Evolutionary conservation across 2,113 vertebrate species (phyloP).

Genomic region (Percina caprodes): DNA sequence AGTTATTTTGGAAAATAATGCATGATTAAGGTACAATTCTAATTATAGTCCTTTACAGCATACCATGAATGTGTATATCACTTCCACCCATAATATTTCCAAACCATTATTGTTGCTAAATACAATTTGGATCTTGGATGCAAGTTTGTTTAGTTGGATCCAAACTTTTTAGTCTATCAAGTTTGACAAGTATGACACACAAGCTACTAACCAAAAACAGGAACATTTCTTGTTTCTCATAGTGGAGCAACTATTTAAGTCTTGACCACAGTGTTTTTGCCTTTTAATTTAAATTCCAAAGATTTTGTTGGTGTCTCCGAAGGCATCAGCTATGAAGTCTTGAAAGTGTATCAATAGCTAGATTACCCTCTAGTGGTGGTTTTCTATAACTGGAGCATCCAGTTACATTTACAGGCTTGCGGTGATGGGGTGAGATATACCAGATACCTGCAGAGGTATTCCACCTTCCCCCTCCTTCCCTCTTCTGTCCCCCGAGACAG

Average conservation of each 20-base stretch:
- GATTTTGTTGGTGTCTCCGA: slow-evolving; percentile 6
- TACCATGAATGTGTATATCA: background rate
- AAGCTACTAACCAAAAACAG: background rate
- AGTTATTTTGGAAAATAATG: background rate
- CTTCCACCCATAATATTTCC: background rate
- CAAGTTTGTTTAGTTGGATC: background rate
- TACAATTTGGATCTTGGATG: background rate
- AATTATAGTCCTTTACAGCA: background rate
- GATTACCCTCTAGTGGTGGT: slow-evolving; percentile 61
- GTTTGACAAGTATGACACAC: background rate
- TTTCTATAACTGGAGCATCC: slow-evolving; percentile 15
- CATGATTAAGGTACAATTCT: background rate
- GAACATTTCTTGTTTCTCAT: background rate
- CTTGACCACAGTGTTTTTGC: background rate
- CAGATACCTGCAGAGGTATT: slow-evolving; percentile 40
- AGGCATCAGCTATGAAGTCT: background rate
- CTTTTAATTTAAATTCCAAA: slow-evolving; percentile 18
- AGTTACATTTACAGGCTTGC: slow-evolving; percentile 20
- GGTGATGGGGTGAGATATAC: slow-evolving; percentile 50
- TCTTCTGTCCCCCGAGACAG: slow-evolving; percentile 26
- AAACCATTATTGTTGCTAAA: background rate
- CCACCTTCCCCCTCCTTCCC: background rate
- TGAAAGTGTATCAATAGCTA: background rate
- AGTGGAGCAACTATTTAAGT: slow-evolving; percentile 6
- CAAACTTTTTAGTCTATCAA: background rate